Evolutionary conservation across 2,888 invertebrate species (phyloP), one percentile per base, ranked within the genome.

Genomic region (Eupithecia abbreviata): DNA sequence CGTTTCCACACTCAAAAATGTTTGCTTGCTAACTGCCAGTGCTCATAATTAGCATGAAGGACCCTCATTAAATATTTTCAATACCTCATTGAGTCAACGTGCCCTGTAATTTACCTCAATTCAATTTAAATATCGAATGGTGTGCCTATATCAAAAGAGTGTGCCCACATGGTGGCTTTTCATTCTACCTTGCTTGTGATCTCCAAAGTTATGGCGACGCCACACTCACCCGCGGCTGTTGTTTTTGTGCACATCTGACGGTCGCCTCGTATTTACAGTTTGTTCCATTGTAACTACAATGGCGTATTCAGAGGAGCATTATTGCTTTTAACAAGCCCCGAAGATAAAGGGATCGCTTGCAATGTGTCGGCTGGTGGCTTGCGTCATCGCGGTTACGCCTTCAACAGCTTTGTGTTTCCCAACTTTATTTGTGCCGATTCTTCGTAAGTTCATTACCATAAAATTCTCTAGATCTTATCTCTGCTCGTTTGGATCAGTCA

Each of bases 211-310:
- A n/a, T 68, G 70, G 74, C 68, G 45, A 70, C 67, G 72, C 70
- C 79, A 80, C 82, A 78, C 80, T 80, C 58, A 77, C 81, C 82
- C 15, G 75, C 66, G 83, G 84, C 82, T 80, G 82, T 85, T 84
- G 85, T 87, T 84, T 87, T 88, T 89, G 85, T 85, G 83, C 77
- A 81, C 87, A 88, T 82, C 86, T 88, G 88, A 85, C 86, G 85
- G 83, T 71, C 73, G 79, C 68, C 79, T 74, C 81, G 79, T 82
- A 80, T 84, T 83, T 75, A 79, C 73, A 73, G 75, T 77, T 74
- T 70, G 71, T 71, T 51, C 82, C 81, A 84, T 85, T 85, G 83
- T 84, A 77, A 80, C 71, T 73, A 81, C 81, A 84, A 83, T 82
- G 78, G 81, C 72, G 70, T 77, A 84, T 84, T 82, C 80, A 81